These are phyloP conservation scores for Eilema griseolum DNA, from an alignment of 2,888 invertebrate genomes.

Conservation along the genomic window DNA sequence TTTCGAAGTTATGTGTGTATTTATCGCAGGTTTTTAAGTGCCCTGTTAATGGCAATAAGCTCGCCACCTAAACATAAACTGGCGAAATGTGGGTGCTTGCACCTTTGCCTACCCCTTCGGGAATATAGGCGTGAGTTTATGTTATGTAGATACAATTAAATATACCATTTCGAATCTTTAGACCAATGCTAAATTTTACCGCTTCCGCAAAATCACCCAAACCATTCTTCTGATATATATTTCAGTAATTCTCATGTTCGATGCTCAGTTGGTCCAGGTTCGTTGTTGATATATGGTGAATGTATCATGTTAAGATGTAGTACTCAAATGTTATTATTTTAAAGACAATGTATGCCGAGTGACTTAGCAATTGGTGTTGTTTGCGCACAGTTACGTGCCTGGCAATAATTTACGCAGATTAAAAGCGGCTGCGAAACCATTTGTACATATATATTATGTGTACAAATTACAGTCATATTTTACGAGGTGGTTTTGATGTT, in stretches of 20 bases:
- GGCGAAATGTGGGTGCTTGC: no score
- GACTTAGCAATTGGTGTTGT: constrained; percentile 9
- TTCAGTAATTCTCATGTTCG: background rate
- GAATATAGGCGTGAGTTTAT: no score
- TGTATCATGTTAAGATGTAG: background rate
- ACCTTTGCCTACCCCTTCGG: no score
- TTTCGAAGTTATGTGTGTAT: no score
- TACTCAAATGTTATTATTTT: background rate
- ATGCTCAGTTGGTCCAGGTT: background rate
- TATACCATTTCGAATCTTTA: background rate
- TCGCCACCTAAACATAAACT: no score
- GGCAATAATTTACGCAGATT: constrained; percentile 34
- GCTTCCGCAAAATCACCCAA: background rate
- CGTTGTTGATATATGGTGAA: background rate
- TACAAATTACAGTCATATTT: background rate
- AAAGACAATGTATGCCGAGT: constrained; percentile 6
- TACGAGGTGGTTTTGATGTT: background rate
- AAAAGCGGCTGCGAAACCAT: background rate
- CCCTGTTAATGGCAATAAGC: no score
- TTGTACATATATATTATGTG: constrained; percentile 9
- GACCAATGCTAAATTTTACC: background rate
- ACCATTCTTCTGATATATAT: background rate
- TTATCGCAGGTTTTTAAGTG: no score
- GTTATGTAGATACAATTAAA: background rate
- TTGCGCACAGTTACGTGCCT: constrained; percentile 24